Percentiles rank a stretch among this genome's conserved stretches.
Conservation (phyloP, 2,888 invertebrate genomes). For the Leptinotarsa rubiginosa region DNA sequence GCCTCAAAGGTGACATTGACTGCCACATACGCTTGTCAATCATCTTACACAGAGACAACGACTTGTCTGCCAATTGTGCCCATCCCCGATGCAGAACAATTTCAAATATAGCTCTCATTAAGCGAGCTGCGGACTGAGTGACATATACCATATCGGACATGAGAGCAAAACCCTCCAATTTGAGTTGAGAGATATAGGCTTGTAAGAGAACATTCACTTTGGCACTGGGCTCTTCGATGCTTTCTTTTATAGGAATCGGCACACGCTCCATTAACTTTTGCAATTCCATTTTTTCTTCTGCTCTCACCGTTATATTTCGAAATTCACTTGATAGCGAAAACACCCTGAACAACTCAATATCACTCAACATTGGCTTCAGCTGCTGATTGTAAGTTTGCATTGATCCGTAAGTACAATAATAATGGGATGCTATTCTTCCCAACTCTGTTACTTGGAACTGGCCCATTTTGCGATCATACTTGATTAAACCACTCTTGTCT, state of each 20-base stretch:
- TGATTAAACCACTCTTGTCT: conserved; percentile 94
- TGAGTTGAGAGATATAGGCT: conserved; percentile 98
- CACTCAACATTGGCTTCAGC: conserved; percentile 94
- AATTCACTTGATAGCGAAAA: conserved; percentile 99
- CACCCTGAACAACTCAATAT: conserved; percentile 97
- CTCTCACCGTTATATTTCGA: conserved; percentile 89
- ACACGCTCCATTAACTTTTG: conserved; percentile 95
- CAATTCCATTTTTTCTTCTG: conserved; percentile 96
- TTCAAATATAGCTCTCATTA: conserved; percentile 97
- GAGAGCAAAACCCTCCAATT: conserved; percentile 97
- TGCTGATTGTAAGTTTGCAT: conserved; percentile 97
- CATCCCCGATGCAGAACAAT: conserved; percentile 90
- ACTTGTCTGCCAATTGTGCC: conserved; percentile 98
- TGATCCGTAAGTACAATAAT: conserved; percentile 97
- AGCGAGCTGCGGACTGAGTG: conserved; percentile 94
- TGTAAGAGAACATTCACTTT: conserved; percentile 96
- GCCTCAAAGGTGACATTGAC: conserved; percentile 97
- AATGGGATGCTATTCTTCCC: conserved; percentile 97
- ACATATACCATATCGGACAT: conserved; percentile 99
- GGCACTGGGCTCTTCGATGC: conserved; percentile 97
- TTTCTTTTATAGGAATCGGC: conserved; percentile 98
- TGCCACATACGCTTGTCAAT: conserved; percentile 99
- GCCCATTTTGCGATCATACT: conserved; percentile 95
- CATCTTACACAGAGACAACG: conserved; percentile 97
- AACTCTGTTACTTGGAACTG: conserved; percentile 85